phyloP scores from a whole-genome alignment of 2,113 vertebrate species.

The Oxyura jamaicensis region DNA sequence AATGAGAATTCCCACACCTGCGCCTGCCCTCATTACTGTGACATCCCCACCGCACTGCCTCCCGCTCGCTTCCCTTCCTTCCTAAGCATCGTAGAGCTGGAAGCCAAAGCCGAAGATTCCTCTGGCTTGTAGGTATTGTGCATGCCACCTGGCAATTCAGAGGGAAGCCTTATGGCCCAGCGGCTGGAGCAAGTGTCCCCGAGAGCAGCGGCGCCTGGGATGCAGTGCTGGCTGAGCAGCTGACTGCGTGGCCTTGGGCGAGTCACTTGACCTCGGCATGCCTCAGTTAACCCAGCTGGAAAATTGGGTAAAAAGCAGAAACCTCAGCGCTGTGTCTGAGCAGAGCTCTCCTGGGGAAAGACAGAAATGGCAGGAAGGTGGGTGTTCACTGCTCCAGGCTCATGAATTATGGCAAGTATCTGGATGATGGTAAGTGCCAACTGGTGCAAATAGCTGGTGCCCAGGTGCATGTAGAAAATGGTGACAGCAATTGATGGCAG shows the following conservation, averaged over 20 bases:
- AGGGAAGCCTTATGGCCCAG: background rate
- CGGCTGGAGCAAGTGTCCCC: background rate
- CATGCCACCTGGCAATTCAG: background rate
- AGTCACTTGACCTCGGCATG: constrained; percentile 59
- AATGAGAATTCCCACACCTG: constrained; percentile 55
- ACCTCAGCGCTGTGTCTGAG: constrained; percentile 37
- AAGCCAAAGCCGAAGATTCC: background rate
- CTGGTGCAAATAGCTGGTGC: constrained; percentile 37
- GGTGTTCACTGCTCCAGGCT: constrained; percentile 45
- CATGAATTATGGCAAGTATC: constrained; percentile 44
- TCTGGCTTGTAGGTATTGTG: background rate
- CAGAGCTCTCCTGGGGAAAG: constrained; percentile 58
- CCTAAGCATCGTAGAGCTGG: background rate
- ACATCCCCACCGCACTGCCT: background rate
- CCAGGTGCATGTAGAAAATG: background rate
- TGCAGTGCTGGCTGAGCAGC: background rate
- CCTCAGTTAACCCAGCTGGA: constrained; percentile 68
- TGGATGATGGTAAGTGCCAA: constrained; percentile 53
- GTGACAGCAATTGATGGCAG: constrained; percentile 1
- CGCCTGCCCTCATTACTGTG: background rate
- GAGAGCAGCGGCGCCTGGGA: background rate
- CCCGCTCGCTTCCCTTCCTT: background rate
- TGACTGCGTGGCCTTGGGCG: constrained; percentile 48
- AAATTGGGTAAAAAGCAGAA: constrained; percentile 74
- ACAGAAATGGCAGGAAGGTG: constrained; percentile 48